phyloP scores from a whole-genome alignment of 1,140 invertebrate species.

The Leptinotarsa undecemlineata region DNA sequence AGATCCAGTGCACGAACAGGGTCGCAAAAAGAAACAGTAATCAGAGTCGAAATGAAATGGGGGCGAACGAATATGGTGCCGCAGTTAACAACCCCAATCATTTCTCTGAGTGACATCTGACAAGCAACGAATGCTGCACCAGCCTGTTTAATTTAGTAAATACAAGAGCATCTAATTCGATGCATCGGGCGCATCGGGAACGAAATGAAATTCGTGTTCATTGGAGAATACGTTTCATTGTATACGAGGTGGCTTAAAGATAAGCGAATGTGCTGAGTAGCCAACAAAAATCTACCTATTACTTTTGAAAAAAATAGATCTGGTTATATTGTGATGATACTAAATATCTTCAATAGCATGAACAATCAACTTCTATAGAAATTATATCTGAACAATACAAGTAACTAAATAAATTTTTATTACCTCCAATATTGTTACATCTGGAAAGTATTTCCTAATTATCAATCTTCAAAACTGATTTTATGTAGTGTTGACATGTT shows the following conservation, averaged over 20 bases:
- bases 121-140: conserved; percentile 4
- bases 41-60: conserved; percentile 7
- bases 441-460: too few species aligned
- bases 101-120: conserved; percentile 1
- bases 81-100: not conserved
- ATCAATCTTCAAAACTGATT: too few species aligned
- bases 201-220: not conserved
- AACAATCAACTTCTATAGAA: too few species aligned
- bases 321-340: too few species aligned
- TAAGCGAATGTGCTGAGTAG: not conserved
- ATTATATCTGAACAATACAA: too few species aligned
- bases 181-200: not conserved
- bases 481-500: too few species aligned
- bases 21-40: conserved; percentile 3
- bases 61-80: conserved; percentile 4
- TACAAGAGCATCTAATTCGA: not conserved
- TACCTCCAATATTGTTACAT: too few species aligned
- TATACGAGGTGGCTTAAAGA: not conserved
- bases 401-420: too few species aligned
- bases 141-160: conserved; percentile 8
- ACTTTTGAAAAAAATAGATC: too few species aligned
- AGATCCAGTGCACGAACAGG: not conserved
- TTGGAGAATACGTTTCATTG: not conserved
- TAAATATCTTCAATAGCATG: too few species aligned
- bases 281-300: too few species aligned